Conservation (phyloP, 92 coral and sea anemone genomes). For the Zoanthus gigantus region DNA sequence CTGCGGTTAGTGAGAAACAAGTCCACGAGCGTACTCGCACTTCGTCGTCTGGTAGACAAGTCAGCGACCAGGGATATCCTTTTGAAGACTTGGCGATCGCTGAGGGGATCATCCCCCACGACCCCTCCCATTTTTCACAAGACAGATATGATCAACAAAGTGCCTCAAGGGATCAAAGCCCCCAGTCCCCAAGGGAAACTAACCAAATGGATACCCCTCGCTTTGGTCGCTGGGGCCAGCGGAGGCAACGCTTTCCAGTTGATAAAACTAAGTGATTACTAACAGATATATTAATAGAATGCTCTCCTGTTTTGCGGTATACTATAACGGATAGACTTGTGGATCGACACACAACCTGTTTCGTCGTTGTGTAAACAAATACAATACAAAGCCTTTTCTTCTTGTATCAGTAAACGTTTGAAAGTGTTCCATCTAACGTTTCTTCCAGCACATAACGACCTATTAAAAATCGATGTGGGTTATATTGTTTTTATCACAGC, state of each 20-base stretch:
- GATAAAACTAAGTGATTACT: conserved; percentile 2
- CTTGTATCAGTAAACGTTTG: too few species aligned
- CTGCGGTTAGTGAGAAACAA: conserved; percentile 30
- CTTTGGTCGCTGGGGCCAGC: conserved; percentile 34
- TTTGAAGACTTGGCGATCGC: conserved; percentile 34
- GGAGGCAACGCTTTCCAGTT: conserved; percentile 1
- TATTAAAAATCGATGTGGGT: too few species aligned
- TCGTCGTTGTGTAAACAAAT: too few species aligned
- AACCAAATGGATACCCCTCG: conserved; percentile 3
- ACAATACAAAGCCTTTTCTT: too few species aligned
- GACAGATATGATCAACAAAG: background rate
- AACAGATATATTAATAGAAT: background rate
- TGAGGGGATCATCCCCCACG: conserved; percentile 9
- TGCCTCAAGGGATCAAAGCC: background rate
- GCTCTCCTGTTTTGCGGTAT: too few species aligned
- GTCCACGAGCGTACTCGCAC: conserved; percentile 22
- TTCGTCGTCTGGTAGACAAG: conserved; percentile 12
- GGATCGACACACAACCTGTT: too few species aligned
- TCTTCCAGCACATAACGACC: too few species aligned
- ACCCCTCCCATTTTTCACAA: conserved; percentile 8
- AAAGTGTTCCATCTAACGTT: too few species aligned
- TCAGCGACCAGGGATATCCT: conserved; percentile 1
- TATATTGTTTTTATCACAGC: too few species aligned
- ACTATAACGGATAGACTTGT: too few species aligned
- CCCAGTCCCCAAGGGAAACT: background rate